Percentiles rank a stretch among this genome's conserved stretches.
Evolutionary conservation across 2,797 vertebrate genomes (phyloP).

Genomic region (Tokudaia muenninki): DNA sequence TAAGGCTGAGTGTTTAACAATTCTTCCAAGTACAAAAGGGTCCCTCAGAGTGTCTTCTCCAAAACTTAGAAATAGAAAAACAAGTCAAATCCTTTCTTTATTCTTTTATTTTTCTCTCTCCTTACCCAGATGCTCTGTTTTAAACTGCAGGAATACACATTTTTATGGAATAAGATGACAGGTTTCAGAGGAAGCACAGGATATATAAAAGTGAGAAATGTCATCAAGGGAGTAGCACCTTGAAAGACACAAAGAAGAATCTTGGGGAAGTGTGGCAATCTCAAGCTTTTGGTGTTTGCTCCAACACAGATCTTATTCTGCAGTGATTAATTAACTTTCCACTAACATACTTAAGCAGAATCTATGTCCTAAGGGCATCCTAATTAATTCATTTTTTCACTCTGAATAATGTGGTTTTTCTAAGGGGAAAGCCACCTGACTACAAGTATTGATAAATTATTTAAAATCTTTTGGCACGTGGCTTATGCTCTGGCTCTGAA

Average conservation of each 20-base stretch:
- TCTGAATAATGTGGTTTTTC: conserved; percentile 88
- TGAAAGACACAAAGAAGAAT: conserved; percentile 45
- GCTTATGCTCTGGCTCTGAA: conserved; percentile 84
- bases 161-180: conserved; percentile 53
- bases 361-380: conserved; percentile 87
- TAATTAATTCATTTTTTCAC: conserved; percentile 90
- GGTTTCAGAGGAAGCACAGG: conserved; percentile 35
- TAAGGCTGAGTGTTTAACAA: conserved; percentile 19
- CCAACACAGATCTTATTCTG: conserved; percentile 84
- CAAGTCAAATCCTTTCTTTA: conserved; percentile 38
- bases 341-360: conserved; percentile 87
- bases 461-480: conserved; percentile 87
- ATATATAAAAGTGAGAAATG: conserved; percentile 64
- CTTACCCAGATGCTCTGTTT: neutral
- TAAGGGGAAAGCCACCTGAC: conserved; percentile 86
- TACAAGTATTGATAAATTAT: conserved; percentile 85
- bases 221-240: conserved; percentile 38
- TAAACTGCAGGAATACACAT: conserved; percentile 40
- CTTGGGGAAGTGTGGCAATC: conserved; percentile 50
- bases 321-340: conserved; percentile 90
- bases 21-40: conserved; percentile 60
- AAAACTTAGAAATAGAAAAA: conserved; percentile 17
- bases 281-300: conserved; percentile 73
- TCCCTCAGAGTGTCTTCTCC: conserved; percentile 19
- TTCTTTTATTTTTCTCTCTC: conserved; percentile 39